Base-by-base conservation (phyloP, 2,888 invertebrate species). In the Prenolepis imparis region DNA sequence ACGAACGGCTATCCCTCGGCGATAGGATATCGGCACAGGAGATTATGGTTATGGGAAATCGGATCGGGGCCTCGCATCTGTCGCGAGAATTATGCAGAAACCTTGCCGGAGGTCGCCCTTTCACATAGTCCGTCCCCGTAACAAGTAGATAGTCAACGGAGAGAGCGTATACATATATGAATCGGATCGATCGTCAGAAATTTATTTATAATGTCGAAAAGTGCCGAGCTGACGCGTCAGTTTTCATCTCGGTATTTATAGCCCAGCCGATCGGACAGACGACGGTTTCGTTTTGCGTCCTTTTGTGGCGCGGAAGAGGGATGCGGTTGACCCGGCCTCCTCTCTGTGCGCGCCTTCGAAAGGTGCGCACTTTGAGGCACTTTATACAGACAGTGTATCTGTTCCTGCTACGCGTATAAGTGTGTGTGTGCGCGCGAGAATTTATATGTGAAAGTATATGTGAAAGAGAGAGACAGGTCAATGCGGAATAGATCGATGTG, bases 401-500 rank as follows among this genome's bases (percentile, higher is more conserved):
- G 70, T 70, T 70, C 57, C 39, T 24, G 68, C 6, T 68, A 18
- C 28, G 21, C 15, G 41, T 44, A n/a, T 18, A 21, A 41, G 21
- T 68, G 18, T 32, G 15, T 28, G 12, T 32, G 15, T 4, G 41
- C 21, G 18, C 28, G 18, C 3, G 15, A 28, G 3, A 12, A 21
- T 68, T 18, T 48, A 32, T 28, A 41, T 41, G 59, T 11, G 63
- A 11, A 32, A 21, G 21, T 72, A 39, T 24, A n/a, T 36, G 57
- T 36, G 12, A 66, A 83, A 55, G 67, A 74, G 90, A 83, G 90
- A n/a, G 52, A 52, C 8, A n/a, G 89, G 91, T 90, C 91, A 90
- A 88, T 84, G 74, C 78, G 81, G 86, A 52, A 52, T 88, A 89
- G 92, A 92, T 92, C 93, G 92, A 92, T 92, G 91, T 89, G 92